phyloP scores from a whole-genome alignment of 2,797 vertebrate species.

The Otus scops region DNA sequence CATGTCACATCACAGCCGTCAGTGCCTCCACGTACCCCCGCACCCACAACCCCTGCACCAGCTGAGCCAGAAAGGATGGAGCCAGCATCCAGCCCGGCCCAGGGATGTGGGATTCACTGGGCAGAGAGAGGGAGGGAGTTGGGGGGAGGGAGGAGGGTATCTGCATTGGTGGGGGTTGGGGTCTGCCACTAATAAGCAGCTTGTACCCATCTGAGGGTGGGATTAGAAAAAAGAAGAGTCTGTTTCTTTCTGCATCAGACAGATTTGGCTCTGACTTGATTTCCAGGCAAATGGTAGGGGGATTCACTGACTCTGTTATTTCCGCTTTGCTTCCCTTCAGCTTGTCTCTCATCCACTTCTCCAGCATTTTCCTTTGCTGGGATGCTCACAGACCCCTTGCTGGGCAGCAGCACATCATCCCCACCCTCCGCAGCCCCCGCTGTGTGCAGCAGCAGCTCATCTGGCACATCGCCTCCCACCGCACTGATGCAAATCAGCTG shows the following conservation, averaged over 20 bases:
- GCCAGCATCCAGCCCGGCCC: neutral
- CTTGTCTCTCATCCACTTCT: neutral
- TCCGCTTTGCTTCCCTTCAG: neutral
- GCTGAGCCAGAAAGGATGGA: neutral
- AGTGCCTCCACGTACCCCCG: accelerated
- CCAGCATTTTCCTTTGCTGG: neutral
- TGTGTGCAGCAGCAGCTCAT: neutral
- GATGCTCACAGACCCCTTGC: neutral
- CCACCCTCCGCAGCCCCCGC: neutral
- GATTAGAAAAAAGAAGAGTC: neutral
- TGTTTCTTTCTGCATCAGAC: neutral
- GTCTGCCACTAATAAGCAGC: neutral
- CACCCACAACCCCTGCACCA: no score
- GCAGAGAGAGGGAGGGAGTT: accelerated
- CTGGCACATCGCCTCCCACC: neutral
- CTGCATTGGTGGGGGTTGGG: neutral
- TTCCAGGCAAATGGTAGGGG: neutral
- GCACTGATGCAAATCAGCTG: neutral
- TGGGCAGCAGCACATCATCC: accelerated
- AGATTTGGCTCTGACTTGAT: neutral
- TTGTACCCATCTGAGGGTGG: neutral
- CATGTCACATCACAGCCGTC: neutral
- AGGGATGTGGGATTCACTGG: neutral
- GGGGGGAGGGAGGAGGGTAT: neutral
- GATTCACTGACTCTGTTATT: neutral